phyloP scores from a whole-genome alignment of 1,140 invertebrate species.

The Popillia japonica region DNA sequence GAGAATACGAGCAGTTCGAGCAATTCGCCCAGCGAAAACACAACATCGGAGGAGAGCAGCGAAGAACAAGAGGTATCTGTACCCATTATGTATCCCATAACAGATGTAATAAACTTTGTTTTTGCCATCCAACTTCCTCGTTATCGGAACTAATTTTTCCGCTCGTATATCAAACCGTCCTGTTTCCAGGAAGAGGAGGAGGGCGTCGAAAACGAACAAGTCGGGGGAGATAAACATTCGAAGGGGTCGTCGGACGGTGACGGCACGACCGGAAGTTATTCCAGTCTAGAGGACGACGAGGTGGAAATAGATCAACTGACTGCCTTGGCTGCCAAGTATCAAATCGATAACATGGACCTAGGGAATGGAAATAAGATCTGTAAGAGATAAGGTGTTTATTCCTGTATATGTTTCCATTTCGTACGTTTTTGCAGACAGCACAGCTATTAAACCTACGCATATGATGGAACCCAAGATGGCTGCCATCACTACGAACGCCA shows the following conservation, averaged over 20 bases:
- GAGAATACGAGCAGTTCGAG: conserved; percentile 48
- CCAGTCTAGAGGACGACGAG: conserved; percentile 63
- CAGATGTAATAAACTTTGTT: too few relatives aligned
- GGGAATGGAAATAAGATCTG: conserved; percentile 60
- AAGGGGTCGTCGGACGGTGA: conserved; percentile 59
- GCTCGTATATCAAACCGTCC: not conserved
- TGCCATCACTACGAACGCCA: conserved; percentile 40
- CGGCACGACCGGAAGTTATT: conserved; percentile 62
- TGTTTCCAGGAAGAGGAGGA: conserved; percentile 48
- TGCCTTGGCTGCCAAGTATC: conserved; percentile 56
- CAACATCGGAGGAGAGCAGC: conserved; percentile 55
- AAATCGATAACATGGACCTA: conserved; percentile 58
- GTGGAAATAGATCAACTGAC: conserved; percentile 57
- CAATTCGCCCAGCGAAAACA: conserved; percentile 50
- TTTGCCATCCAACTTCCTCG: not conserved
- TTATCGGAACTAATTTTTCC: not conserved
- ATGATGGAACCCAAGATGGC: conserved; percentile 38
- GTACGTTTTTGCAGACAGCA: conserved; percentile 37
- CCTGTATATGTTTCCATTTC: not conserved
- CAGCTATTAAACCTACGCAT: conserved; percentile 34
- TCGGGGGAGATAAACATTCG: conserved; percentile 52
- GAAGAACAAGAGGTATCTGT: conserved; percentile 54
- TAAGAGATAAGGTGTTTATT: too few relatives aligned
- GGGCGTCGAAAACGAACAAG: conserved; percentile 47
- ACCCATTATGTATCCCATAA: too few relatives aligned